phyloP scores from a whole-genome alignment of 35 echinoderm and acorn worm genomes.

The Ophioderma brevispina region DNA sequence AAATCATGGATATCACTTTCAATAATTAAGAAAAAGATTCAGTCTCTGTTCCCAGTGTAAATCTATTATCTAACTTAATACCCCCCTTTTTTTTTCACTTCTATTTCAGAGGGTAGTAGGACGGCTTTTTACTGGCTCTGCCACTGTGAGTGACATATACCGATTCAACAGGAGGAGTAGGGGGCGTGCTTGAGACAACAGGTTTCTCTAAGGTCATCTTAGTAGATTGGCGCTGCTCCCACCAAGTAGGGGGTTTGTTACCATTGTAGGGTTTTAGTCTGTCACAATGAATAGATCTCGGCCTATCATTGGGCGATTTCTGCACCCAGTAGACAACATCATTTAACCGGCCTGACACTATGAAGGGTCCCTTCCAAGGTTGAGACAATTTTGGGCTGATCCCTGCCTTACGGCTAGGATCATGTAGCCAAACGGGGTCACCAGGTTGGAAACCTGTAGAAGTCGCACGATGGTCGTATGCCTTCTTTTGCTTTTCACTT shows the following conservation, averaged over 20 bases:
- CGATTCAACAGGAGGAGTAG: no score
- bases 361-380: slow-evolving; percentile 28
- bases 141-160: no score
- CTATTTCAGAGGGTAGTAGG: no score
- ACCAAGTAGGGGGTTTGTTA: slow-evolving; percentile 32
- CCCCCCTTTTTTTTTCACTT: no score
- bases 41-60: no score
- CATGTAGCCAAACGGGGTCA: not conserved
- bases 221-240: no score
- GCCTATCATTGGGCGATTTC: slow-evolving; percentile 5
- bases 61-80: no score
- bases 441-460: not conserved
- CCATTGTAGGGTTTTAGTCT: slow-evolving; percentile 39
- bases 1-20: no score
- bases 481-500: not conserved
- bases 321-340: slow-evolving; percentile 60
- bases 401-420: not conserved
- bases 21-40: no score
- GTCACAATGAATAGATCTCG: slow-evolving; percentile 45
- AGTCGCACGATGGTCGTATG: not conserved
- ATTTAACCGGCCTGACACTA: slow-evolving; percentile 21
- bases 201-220: no score
- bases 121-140: no score
- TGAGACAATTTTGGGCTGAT: slow-evolving; percentile 26
- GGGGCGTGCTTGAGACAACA: no score